Evolutionary conservation across 2,113 vertebrate species (phyloP).

Genomic region (Falcunculus frontatus): DNA sequence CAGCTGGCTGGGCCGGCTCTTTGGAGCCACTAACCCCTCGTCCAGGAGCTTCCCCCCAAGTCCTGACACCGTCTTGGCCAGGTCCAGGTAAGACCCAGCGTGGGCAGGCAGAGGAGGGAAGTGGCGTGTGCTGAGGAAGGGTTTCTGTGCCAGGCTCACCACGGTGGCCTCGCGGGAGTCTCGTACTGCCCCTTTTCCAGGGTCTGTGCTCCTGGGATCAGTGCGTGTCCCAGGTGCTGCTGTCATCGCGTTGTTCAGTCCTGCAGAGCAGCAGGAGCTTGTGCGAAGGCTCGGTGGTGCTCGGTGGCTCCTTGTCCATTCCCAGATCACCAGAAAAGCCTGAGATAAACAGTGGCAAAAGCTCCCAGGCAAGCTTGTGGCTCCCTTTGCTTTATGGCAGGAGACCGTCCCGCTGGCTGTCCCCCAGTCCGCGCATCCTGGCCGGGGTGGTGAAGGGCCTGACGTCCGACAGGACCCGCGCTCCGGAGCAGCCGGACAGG

Average conservation of each 20-base stretch:
- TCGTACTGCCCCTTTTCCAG: accelerated
- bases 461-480: background rate
- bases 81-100: conserved; percentile 56
- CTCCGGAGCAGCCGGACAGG: background rate
- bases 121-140: accelerated
- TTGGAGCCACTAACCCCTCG: conserved; percentile 71
- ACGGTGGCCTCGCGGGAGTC: accelerated
- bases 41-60: background rate
- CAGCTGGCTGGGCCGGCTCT: conserved; percentile 81
- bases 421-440: conserved; percentile 75
- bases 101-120: background rate
- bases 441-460: conserved; percentile 66
- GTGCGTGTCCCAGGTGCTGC: accelerated
- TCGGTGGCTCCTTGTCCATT: background rate
- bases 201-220: background rate
- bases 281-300: accelerated
- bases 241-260: accelerated
- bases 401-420: conserved; percentile 90
- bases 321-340: accelerated
- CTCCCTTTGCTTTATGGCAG: conserved; percentile 51
- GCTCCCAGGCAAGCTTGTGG: background rate
- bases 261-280: background rate
- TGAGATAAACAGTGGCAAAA: background rate
- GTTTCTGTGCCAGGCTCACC: background rate
- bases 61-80: background rate